Evolutionary conservation across 1,140 invertebrate genomes (phyloP).

Genomic region (Anagrus nilaparvatae): DNA sequence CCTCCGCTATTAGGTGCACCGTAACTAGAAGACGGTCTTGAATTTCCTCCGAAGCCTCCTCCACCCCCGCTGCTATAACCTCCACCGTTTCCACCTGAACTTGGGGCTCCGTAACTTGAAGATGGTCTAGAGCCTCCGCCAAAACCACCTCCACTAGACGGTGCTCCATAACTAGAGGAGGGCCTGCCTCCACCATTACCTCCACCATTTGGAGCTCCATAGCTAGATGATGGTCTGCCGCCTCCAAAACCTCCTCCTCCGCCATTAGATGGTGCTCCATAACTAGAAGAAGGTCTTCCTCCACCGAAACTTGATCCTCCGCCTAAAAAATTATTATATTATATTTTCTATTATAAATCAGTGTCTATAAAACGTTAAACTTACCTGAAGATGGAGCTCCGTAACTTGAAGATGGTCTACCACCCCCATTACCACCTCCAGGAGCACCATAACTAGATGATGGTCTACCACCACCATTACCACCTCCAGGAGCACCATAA

Average conservation of each 20-base stretch:
- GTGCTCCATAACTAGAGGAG: slow-evolving; percentile 34
- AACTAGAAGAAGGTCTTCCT: slow-evolving; percentile 3
- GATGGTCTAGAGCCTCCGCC: slow-evolving; percentile 29
- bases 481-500: slow-evolving; percentile 40
- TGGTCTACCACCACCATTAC: slow-evolving; percentile 32
- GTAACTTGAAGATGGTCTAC: slow-evolving; percentile 31
- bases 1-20: slow-evolving; percentile 24
- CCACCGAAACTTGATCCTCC: slow-evolving; percentile 26
- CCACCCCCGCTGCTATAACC: slow-evolving; percentile 16
- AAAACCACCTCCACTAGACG: slow-evolving; percentile 30
- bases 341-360: too few relatives aligned
- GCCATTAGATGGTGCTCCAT: slow-evolving; percentile 20
- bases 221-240: slow-evolving; percentile 29
- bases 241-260: slow-evolving; percentile 30
- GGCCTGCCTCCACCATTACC: slow-evolving; percentile 29
- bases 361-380: too few relatives aligned
- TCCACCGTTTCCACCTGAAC: too few relatives aligned
- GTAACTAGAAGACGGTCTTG: slow-evolving; percentile 37
- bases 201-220: slow-evolving; percentile 25
- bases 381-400: slow-evolving; percentile 37
- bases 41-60: slow-evolving; percentile 14
- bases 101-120: slow-evolving; percentile 20
- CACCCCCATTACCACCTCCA: background rate
- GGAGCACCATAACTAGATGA: slow-evolving; percentile 28
- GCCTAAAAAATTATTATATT: too few relatives aligned